Conservation (phyloP, 2,797 vertebrate genomes). For the Sebastes matsubarae region DNA sequence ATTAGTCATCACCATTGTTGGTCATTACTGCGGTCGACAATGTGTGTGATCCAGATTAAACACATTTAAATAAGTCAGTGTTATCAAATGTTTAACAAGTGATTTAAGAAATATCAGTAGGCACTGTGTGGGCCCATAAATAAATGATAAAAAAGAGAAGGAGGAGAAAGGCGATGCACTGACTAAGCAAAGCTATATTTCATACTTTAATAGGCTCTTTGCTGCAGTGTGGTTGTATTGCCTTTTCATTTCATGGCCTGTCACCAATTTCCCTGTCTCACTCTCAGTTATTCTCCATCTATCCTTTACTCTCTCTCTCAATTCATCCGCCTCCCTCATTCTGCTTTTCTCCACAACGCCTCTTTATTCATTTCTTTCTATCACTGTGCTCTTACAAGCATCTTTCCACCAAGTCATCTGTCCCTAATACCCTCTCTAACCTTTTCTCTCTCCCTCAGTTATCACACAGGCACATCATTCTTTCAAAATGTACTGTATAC, state of each 20-base stretch:
- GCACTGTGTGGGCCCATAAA: not conserved
- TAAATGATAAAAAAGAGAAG: not conserved
- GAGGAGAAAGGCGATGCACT: not conserved
- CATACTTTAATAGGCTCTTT: slow-evolving; percentile 20
- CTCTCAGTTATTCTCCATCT: slow-evolving; percentile 33
- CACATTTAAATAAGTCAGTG: not conserved
- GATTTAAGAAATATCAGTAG: not conserved
- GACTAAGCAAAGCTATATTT: slow-evolving; percentile 18
- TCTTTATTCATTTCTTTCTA: slow-evolving; percentile 23
- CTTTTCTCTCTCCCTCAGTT: slow-evolving; percentile 6
- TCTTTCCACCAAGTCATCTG: slow-evolving; percentile 24
- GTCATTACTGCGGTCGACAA: not conserved
- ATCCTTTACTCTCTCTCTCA: slow-evolving; percentile 7
- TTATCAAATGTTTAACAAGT: not conserved
- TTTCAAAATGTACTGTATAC: not conserved
- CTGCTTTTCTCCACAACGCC: slow-evolving; percentile 1
- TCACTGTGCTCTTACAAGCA: slow-evolving; percentile 6
- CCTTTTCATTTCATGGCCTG: slow-evolving; percentile 61
- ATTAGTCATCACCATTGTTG: not conserved
- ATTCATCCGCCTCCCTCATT: not conserved
- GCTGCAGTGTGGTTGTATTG: slow-evolving; percentile 19
- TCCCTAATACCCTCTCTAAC: slow-evolving; percentile 25
- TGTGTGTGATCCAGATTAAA: not conserved
- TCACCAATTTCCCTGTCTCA: slow-evolving; percentile 44
- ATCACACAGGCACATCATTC: slow-evolving; percentile 18